Evolutionary conservation across 2,113 vertebrate species (phyloP).

Genomic region (Ellobius talpinus): DNA sequence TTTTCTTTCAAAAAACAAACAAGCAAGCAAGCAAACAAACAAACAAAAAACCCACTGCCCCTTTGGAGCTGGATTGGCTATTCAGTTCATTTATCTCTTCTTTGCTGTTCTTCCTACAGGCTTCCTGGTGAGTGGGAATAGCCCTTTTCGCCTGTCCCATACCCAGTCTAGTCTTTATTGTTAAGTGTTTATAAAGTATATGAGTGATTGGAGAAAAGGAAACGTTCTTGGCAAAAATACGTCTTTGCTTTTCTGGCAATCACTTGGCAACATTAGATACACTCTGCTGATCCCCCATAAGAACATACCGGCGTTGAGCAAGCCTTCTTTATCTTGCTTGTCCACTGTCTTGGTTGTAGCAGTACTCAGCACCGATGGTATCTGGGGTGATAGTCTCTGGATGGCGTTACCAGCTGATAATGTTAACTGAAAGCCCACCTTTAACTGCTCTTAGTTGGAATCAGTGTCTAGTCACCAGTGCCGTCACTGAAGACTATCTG

Average conservation of each 20-base stretch:
- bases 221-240: not conserved
- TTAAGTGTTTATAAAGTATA: not conserved
- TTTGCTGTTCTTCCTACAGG: not conserved
- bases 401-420: not conserved
- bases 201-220: not conserved
- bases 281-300: not conserved
- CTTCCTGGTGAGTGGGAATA: not conserved
- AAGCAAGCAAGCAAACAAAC: too few relatives aligned
- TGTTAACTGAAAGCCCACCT: not conserved
- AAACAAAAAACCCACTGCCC: too few relatives aligned
- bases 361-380: not conserved
- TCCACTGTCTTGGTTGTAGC: not conserved
- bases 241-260: not conserved
- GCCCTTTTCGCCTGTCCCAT: not conserved
- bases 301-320: not conserved
- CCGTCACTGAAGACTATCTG: not conserved
- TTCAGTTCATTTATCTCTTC: not conserved
- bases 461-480: not conserved
- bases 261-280: not conserved
- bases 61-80: not conserved
- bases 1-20: not conserved
- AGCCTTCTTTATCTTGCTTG: not conserved
- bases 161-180: not conserved
- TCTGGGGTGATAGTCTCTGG: not conserved
- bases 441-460: not conserved